Evolutionary conservation across 35 echinoderm and acorn worm species (phyloP).

Genomic region (Apostichopus californicus): DNA sequence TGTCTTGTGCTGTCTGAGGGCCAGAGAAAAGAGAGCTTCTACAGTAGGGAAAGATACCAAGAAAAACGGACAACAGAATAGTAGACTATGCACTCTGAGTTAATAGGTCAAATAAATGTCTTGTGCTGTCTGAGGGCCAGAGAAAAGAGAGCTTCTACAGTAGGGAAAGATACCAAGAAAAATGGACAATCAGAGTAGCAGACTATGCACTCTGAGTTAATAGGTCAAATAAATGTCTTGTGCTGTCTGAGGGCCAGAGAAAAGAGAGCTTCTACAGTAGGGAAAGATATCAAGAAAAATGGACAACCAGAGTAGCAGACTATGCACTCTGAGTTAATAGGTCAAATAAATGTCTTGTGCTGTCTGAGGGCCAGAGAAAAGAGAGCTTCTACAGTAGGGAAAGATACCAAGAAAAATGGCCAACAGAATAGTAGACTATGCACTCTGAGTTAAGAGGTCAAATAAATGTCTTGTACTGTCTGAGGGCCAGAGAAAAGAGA

Average conservation of each 20-base stretch:
- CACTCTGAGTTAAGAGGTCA: slow-evolving; percentile 50
- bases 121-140: slow-evolving; percentile 46
- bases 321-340: too few relatives aligned
- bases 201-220: slow-evolving; percentile 36
- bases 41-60: slow-evolving; percentile 9
- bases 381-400: slow-evolving; percentile 50
- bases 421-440: slow-evolving; percentile 59
- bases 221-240: not conserved
- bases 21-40: slow-evolving; percentile 80
- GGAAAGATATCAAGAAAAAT: slow-evolving; percentile 31
- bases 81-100: slow-evolving; percentile 59
- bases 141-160: slow-evolving; percentile 70
- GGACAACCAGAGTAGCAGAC: too few relatives aligned
- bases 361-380: slow-evolving; percentile 88
- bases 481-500: slow-evolving; percentile 83
- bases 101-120: slow-evolving; percentile 14
- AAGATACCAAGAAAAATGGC: slow-evolving; percentile 29
- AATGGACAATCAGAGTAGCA: slow-evolving; percentile 43
- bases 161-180: slow-evolving; percentile 27
- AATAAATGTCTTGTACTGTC: too few relatives aligned
- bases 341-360: too few relatives aligned
- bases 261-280: slow-evolving; percentile 63
- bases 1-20: slow-evolving; percentile 11
- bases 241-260: slow-evolving; percentile 85
- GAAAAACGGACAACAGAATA: slow-evolving; percentile 48